phyloP scores from a whole-genome alignment of 2,113 vertebrate genomes.

The Panthera leo region DNA sequence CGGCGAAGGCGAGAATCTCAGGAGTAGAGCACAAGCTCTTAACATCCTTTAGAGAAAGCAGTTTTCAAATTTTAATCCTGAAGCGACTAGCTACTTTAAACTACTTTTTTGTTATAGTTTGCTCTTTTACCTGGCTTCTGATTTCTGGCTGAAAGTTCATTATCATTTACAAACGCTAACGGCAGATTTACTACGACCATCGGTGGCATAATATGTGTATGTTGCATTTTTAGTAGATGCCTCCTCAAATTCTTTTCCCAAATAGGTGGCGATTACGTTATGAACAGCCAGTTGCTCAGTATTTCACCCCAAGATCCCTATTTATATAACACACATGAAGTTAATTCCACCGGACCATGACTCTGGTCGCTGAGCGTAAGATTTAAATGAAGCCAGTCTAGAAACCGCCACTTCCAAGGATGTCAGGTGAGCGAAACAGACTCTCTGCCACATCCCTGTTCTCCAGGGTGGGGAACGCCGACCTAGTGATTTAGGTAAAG shows the following conservation, averaged over 20 bases:
- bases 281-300: background rate
- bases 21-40: background rate
- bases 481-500: background rate
- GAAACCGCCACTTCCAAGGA: background rate
- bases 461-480: background rate
- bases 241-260: background rate
- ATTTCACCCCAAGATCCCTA: background rate
- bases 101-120: background rate
- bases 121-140: background rate
- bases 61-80: background rate
- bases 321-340: background rate
- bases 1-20: background rate
- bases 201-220: background rate
- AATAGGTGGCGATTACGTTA: background rate
- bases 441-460: background rate
- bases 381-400: background rate
- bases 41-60: background rate
- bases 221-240: background rate
- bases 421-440: background rate
- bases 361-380: background rate
- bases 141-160: background rate
- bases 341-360: background rate
- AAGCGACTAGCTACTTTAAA: background rate
- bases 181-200: background rate
- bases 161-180: constrained; percentile 3